phyloP scores from a whole-genome alignment of 2,113 vertebrate species.

The Ellobius talpinus region DNA sequence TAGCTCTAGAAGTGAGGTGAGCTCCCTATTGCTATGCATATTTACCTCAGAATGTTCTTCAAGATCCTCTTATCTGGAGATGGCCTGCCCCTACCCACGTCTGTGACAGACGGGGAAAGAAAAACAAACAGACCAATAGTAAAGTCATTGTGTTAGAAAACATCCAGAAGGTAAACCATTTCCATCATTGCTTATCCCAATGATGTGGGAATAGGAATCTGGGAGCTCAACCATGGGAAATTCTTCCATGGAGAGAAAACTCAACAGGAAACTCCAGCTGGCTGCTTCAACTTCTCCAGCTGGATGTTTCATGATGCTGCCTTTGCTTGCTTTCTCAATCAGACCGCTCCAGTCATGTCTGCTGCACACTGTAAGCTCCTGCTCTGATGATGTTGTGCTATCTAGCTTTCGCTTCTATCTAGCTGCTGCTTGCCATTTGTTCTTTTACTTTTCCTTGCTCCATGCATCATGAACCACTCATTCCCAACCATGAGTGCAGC shows the following conservation, averaged over 20 bases:
- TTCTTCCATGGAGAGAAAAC: neutral
- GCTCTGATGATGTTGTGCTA: neutral
- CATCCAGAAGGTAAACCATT: neutral
- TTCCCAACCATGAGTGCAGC: neutral
- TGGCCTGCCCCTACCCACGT: too few species aligned
- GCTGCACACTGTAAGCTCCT: neutral
- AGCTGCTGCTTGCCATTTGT: neutral
- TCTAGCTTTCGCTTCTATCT: neutral
- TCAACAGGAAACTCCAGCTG: neutral
- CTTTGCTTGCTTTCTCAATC: neutral
- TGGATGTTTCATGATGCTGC: neutral
- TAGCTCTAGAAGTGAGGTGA: neutral
- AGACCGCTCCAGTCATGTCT: neutral
- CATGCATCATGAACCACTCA: neutral
- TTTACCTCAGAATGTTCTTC: neutral
- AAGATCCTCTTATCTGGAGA: neutral
- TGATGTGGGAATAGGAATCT: neutral
- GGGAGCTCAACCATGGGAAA: neutral
- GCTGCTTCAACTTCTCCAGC: neutral
- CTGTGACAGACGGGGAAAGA: neutral
- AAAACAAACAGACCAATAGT: neutral
- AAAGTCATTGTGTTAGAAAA: neutral
- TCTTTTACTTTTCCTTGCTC: neutral
- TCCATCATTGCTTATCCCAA: neutral
- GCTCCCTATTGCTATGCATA: too few species aligned